Evolutionary conservation across 2,888 invertebrate genomes (phyloP).

Genomic region (Phortica okadai): DNA sequence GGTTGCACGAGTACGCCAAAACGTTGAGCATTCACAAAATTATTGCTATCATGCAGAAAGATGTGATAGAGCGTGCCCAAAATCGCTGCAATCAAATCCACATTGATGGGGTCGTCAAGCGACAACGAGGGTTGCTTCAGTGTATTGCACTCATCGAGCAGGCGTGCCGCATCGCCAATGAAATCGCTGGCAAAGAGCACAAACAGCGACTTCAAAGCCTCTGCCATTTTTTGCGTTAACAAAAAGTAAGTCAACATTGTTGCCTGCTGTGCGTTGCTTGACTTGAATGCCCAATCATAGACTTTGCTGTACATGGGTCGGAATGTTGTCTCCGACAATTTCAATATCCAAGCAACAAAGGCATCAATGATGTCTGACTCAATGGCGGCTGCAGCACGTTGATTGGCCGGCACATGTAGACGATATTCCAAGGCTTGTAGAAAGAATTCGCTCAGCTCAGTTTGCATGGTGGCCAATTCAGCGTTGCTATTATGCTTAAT

Average conservation of each 20-base stretch:
- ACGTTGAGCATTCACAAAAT: conserved; percentile 89
- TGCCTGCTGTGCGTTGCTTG: conserved; percentile 73
- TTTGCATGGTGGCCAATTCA: conserved; percentile 82
- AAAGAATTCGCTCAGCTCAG: conserved; percentile 86
- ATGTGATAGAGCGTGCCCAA: conserved; percentile 86
- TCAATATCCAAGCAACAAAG: conserved; percentile 87
- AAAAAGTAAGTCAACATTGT: conserved; percentile 83
- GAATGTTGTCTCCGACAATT: conserved; percentile 92
- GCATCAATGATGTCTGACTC: conserved; percentile 87
- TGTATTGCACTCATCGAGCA: conserved; percentile 84
- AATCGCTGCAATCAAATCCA: conserved; percentile 80
- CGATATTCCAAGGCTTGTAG: conserved; percentile 84
- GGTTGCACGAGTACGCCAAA: conserved; percentile 91
- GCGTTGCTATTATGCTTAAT: conserved; percentile 81
- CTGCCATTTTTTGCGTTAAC: conserved; percentile 86
- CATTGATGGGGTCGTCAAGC: conserved; percentile 63
- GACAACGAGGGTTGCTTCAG: conserved; percentile 78
- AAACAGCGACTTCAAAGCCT: conserved; percentile 90
- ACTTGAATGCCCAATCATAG: conserved; percentile 88
- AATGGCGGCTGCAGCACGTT: conserved; percentile 78
- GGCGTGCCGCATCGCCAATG: conserved; percentile 86
- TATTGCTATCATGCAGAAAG: conserved; percentile 89
- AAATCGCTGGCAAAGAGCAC: conserved; percentile 93
- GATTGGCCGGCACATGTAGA: conserved; percentile 64
- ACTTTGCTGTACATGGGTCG: conserved; percentile 91